Evolutionary conservation across 2,888 invertebrate species (phyloP).

Genomic region (Mesorhabditis belari): DNA sequence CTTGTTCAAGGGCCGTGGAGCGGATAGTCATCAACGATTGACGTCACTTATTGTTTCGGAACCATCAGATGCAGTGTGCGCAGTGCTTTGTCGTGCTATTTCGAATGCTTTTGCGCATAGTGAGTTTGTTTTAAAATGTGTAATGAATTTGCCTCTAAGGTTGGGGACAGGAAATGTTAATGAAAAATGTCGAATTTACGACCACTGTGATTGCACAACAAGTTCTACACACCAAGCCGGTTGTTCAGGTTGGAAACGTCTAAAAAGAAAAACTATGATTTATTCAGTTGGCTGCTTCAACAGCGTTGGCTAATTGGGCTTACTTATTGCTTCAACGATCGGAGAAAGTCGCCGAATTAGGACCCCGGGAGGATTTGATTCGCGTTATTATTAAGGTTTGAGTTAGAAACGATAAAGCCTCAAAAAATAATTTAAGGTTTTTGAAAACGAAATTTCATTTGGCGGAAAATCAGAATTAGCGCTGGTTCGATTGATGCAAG

Average conservation of each 20-base stretch:
- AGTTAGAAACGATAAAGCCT: not conserved
- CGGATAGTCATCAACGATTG: slow-evolving; percentile 55
- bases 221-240: slow-evolving; percentile 12
- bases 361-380: slow-evolving; percentile 45
- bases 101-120: slow-evolving; percentile 74
- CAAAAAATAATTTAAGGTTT: not conserved
- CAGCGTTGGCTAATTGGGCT: slow-evolving; percentile 40
- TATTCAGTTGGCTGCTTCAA: slow-evolving; percentile 31
- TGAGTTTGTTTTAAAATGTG: not conserved
- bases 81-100: slow-evolving; percentile 71
- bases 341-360: slow-evolving; percentile 34
- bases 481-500: slow-evolving; percentile 70
- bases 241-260: slow-evolving; percentile 21
- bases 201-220: not conserved
- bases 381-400: slow-evolving; percentile 28
- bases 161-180: slow-evolving; percentile 26
- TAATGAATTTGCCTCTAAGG: slow-evolving; percentile 18
- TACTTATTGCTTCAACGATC: slow-evolving; percentile 30
- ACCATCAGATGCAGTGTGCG: slow-evolving; percentile 64
- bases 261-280: not conserved
- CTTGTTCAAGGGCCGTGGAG: slow-evolving; percentile 19
- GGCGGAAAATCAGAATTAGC: slow-evolving; percentile 56
- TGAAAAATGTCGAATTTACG: slow-evolving; percentile 11
- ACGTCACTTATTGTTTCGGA: slow-evolving; percentile 57
- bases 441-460: slow-evolving; percentile 21